Percentiles rank a stretch among this genome's conserved stretches.
Evolutionary conservation across 2,888 invertebrate genomes (phyloP).

Genomic region (Scelioninae gen. 1): DNA sequence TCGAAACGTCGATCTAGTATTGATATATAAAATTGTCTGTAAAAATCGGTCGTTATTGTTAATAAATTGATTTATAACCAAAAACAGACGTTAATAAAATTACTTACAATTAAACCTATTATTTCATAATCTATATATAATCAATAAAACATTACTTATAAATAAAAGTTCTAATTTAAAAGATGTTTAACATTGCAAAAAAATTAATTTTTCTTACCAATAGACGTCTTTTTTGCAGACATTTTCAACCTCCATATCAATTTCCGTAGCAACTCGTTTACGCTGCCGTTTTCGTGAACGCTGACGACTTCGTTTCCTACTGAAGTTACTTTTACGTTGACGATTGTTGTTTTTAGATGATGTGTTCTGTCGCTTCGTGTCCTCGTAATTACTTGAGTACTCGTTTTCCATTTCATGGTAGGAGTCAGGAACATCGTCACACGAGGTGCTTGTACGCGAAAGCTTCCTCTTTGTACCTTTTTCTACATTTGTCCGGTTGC

Average conservation of each 20-base stretch:
- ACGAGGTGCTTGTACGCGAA: constrained; percentile 43
- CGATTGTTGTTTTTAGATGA: background rate
- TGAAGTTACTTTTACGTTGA: constrained; percentile 27
- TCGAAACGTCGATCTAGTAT: too few species aligned
- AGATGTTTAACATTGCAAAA: too few species aligned
- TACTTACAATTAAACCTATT: too few species aligned
- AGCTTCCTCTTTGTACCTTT: constrained; percentile 43
- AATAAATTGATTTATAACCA: too few species aligned
- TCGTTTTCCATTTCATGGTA: constrained; percentile 51
- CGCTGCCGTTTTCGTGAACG: constrained; percentile 31
- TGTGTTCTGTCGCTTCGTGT: constrained; percentile 38
- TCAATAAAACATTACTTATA: too few species aligned
- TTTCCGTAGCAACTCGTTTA: constrained; percentile 35
- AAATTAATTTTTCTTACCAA: constrained; percentile 34
- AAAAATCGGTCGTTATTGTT: too few species aligned
- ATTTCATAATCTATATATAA: too few species aligned
- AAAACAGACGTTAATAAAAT: too few species aligned
- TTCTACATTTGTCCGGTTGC: constrained; percentile 14
- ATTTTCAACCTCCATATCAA: constrained; percentile 53
- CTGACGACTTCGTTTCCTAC: constrained; percentile 33
- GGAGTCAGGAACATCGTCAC: constrained; percentile 38
- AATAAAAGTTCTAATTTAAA: too few species aligned
- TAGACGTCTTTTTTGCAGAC: constrained; percentile 49
- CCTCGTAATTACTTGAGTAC: constrained; percentile 21
- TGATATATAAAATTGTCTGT: too few species aligned